A percentile compares a stretch with the other conserved stretches of the same genome.
phyloP scores from a whole-genome alignment of 2,888 invertebrate genomes.

The Melieria omissa region DNA sequence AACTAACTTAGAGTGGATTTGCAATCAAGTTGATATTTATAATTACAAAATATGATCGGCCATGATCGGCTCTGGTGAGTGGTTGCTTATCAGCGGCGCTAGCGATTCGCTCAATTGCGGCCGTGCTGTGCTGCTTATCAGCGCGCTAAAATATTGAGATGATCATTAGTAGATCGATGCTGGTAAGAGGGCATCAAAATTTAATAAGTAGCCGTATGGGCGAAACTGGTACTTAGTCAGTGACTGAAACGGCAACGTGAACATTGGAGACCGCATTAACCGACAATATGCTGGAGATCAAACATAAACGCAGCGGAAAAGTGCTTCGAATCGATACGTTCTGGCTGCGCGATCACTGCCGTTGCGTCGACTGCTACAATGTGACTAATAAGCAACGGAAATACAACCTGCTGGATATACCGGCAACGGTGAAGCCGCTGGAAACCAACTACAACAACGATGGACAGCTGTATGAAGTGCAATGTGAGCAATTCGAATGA shows the following conservation, averaged over 20 bases:
- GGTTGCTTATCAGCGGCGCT: no score
- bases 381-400: slow-evolving; percentile 71
- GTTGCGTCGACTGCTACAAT: slow-evolving; percentile 73
- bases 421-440: slow-evolving; percentile 66
- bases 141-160: background rate
- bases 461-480: slow-evolving; percentile 62
- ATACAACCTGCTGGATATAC: slow-evolving; percentile 70
- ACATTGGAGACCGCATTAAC: background rate
- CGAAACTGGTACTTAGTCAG: background rate
- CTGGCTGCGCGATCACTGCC: slow-evolving; percentile 67
- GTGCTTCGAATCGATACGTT: slow-evolving; percentile 52
- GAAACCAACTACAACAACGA: slow-evolving; percentile 58
- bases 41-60: no score
- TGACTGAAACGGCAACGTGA: background rate
- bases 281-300: slow-evolving; percentile 50
- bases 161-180: background rate
- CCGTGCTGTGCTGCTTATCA: background rate
- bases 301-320: slow-evolving; percentile 46
- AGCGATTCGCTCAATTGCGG: no score
- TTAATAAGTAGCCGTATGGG: background rate
- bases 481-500: slow-evolving; percentile 68
- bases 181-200: background rate
- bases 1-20: no score
- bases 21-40: no score
- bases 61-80: no score